These are phyloP conservation scores for Drosophila nr. perissopoda DNA, from an alignment of 2,888 invertebrate genomes.

Conservation along the genomic window DNA sequence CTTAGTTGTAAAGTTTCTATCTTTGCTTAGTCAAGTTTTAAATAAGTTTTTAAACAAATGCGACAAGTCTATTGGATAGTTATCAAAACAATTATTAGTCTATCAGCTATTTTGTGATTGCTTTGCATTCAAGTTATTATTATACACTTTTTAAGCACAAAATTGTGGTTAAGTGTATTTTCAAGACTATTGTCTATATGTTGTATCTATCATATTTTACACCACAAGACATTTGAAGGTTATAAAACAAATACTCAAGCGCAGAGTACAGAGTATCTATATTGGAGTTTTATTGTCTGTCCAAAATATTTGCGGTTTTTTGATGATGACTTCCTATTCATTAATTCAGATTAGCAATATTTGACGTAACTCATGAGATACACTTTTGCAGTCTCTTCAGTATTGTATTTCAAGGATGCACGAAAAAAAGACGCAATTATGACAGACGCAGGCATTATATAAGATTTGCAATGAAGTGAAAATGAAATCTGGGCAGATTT, in stretches of 20 bases:
- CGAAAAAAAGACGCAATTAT: slow-evolving; percentile 16
- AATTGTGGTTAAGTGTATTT: background rate
- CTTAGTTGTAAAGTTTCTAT: slow-evolving; percentile 1
- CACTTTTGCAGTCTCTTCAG: background rate
- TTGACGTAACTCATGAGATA: background rate
- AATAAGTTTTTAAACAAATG: background rate
- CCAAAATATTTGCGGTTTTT: slow-evolving; percentile 18
- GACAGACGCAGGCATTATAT: slow-evolving; percentile 10
- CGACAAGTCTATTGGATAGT: slow-evolving; percentile 7
- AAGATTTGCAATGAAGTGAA: slow-evolving; percentile 1
- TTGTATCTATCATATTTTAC: background rate
- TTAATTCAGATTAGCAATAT: slow-evolving; percentile 16
- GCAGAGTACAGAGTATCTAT: background rate
- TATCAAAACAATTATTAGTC: background rate
- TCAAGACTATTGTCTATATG: background rate
- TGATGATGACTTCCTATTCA: slow-evolving; percentile 7
- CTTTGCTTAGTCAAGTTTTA: slow-evolving; percentile 8
- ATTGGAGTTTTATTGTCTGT: slow-evolving; percentile 2
- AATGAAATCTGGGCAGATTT: slow-evolving; percentile 15
- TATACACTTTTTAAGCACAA: background rate
- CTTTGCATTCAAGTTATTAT: background rate
- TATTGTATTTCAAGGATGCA: slow-evolving; percentile 25
- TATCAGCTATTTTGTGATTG: background rate
- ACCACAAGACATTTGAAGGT: background rate
- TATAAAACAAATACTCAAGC: background rate